Conservation (phyloP, 2,888 invertebrate genomes). For the Trypoxylon attenuatum region DNA sequence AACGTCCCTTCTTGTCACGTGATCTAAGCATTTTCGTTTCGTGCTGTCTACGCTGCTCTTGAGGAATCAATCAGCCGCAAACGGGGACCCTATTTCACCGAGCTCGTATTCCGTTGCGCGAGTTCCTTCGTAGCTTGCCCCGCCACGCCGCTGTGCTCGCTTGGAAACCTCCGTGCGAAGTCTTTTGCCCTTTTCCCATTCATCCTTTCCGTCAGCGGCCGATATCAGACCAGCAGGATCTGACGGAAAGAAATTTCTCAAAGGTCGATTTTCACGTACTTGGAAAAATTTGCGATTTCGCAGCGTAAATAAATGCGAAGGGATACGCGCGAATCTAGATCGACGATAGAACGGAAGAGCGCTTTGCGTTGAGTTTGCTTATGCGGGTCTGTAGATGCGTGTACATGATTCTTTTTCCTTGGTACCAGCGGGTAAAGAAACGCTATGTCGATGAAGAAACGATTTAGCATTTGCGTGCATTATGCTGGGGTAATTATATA, state of each 20-base stretch:
- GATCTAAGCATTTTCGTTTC: conserved; percentile 50
- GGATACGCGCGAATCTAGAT: neutral
- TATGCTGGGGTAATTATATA: conserved; percentile 22
- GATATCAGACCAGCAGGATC: too few relatives aligned
- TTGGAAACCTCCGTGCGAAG: too few relatives aligned
- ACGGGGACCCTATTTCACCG: neutral
- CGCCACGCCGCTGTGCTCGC: too few relatives aligned
- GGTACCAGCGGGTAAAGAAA: conserved; percentile 12
- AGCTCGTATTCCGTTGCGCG: neutral
- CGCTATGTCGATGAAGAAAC: conserved; percentile 5
- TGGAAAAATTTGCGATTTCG: neutral
- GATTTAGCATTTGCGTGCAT: conserved; percentile 8
- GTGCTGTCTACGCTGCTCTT: conserved; percentile 25
- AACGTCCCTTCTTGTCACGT: conserved; percentile 50
- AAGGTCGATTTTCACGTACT: too few relatives aligned
- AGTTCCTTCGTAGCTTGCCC: too few relatives aligned
- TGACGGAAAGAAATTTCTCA: too few relatives aligned
- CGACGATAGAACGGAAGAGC: neutral
- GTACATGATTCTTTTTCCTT: neutral
- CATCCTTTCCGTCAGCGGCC: too few relatives aligned
- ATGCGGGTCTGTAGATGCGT: neutral
- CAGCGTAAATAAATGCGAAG: neutral
- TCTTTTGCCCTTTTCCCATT: too few relatives aligned
- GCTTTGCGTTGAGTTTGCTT: too few relatives aligned
- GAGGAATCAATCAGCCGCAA: conserved; percentile 44